phyloP scores from a whole-genome alignment of 2,888 invertebrate genomes.

The Clivina fossor region DNA sequence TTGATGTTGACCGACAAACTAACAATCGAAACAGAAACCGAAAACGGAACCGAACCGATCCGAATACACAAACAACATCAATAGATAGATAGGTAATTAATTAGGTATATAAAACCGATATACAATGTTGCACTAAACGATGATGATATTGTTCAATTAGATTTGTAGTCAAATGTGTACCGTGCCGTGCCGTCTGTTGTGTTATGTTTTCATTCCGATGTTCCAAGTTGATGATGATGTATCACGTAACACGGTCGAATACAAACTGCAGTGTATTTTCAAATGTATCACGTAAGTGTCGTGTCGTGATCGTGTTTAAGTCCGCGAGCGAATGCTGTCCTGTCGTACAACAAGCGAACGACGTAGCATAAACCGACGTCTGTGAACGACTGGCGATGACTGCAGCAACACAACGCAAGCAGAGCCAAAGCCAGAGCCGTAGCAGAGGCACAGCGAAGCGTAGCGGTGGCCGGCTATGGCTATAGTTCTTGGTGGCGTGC shows the following conservation, averaged over 20 bases:
- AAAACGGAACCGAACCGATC: constrained; percentile 5
- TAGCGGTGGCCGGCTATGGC: background rate
- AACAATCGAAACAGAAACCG: too few species aligned
- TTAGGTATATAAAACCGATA: too few species aligned
- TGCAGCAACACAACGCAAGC: constrained; percentile 1
- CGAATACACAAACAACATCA: constrained; percentile 4
- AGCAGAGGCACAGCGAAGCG: constrained; percentile 1
- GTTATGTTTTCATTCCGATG: too few species aligned
- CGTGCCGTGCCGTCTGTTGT: too few species aligned
- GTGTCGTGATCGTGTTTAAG: background rate
- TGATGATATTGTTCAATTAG: background rate
- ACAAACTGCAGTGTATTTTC: constrained; percentile 18
- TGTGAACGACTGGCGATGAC: constrained; percentile 17
- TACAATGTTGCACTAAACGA: constrained; percentile 3
- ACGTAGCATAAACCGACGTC: constrained; percentile 28
- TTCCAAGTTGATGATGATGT: too few species aligned
- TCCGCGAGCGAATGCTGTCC: too few species aligned
- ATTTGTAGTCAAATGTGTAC: too few species aligned
- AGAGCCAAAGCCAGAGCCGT: background rate
- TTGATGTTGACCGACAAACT: too few species aligned
- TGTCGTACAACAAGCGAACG: too few species aligned
- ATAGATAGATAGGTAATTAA: too few species aligned
- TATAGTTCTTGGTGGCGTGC: background rate
- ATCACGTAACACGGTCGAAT: constrained; percentile 5
- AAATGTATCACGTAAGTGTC: too few species aligned